Evolutionary conservation across 2,113 vertebrate species (phyloP), one percentile per base, ranked within the genome.

Genomic region (human (Homo sapiens)): DNA sequence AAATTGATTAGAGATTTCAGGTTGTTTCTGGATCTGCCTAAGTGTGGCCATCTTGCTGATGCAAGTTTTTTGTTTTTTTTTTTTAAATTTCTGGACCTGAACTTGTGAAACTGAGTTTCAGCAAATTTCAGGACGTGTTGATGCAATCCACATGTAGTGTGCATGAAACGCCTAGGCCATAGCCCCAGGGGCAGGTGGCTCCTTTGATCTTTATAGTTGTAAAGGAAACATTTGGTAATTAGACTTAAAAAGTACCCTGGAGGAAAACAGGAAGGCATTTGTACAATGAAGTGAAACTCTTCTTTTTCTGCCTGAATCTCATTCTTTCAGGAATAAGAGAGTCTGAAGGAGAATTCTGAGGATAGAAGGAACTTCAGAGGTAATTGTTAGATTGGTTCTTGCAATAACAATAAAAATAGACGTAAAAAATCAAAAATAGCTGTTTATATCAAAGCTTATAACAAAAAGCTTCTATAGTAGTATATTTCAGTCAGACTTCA

Each of bases 161-260:
- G 35, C 92, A 66, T 16, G 35, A 79, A 89, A 79, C 59, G 76
- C 83, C n/a, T 64, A 59, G 83, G 22, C 45, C 73, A 55, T 11
- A 17, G 84, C 43, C 75, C 80, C 43, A 64, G 72, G 55, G 68
- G 75, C 80, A 92, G 93, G 92, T 94, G 86, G 83, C 84, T 89
- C 48, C 22, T 94, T 95, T 95, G 72, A 97, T 94, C 96, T 94
- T 86, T 91, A 57, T 7, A 81, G 78, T 90, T 68, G 76, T 97
- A 94, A 96, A 95, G 87, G 93, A 97, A 97, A 88, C 79, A 92
- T 97, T 91, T 96, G 94, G 70, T 80, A 86, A 86, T 91, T 75
- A 89, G 52, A 89, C 86, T 75, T 16, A 84, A 91, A 78, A 78
- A 84, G 61, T n/a, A 86, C 48, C 55, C 40, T 30, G 43, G 35